Base-by-base conservation (phyloP, 2,113 vertebrate species). In the Scatophagus argus region DNA sequence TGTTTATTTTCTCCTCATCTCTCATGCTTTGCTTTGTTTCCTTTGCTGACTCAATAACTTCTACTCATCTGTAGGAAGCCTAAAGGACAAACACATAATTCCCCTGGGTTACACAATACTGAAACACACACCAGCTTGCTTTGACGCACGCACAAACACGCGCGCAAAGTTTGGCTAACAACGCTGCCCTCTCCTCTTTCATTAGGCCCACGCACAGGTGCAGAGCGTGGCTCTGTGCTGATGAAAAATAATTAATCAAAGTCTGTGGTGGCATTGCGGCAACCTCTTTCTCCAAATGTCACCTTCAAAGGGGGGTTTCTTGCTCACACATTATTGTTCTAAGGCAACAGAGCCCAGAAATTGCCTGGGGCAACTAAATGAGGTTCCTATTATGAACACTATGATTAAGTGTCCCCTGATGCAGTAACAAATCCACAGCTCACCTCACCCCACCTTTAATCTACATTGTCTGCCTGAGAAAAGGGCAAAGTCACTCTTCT, bases 171-270 rank as follows among this genome's bases (percentile, higher is more conserved):
- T 83, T 77, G 77, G 66, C 70, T 34, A 71, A 58, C 77, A 59
- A 72, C 73, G 9, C 52, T 74, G 63, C 44, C 88, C 68, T 77
- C 84, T 87, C 83, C 51, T 85, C 84, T 89, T 89, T 91, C 89
- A 89, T 90, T 88, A 82, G 66, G 32, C 55, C 80, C 73, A 55
- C 62, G 66, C 87, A 87, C 91, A 91, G 88, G 89, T 92, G 91
- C 89, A 80, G 80, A 85, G 82, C 58, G 36, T 25, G 56, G 56
- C 76, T 64, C 69, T 8, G 72, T n/a, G 59, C 79, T 88, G 88
- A 93, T 92, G 90, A 82, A 91, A 91, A 91, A 89, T 89, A 87
- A 93, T 94, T 92, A 59, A 89, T 93, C 91, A 94, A 90, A 87
- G 91, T 88, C 86, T 60, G 61, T 3, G 58, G 79, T 85, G 87